These are phyloP conservation scores for Porites rus DNA, from an alignment of 92 coral and sea anemone genomes.

Conservation along the genomic window DNA sequence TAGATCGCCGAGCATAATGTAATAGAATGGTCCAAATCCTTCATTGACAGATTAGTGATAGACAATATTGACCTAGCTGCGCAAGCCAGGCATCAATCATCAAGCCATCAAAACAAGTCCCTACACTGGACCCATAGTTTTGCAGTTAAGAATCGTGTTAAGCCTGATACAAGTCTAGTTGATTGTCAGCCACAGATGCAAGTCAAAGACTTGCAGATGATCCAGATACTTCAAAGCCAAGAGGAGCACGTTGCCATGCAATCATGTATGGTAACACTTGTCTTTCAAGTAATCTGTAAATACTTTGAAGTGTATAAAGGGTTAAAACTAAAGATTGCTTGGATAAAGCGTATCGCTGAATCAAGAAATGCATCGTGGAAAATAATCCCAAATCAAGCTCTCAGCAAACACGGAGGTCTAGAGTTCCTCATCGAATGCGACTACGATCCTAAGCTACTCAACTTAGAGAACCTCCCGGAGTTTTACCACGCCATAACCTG, in stretches of 20 bases:
- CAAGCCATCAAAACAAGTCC: conserved; percentile 17
- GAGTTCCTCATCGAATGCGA: too few relatives aligned
- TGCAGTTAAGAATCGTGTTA: conserved; percentile 25
- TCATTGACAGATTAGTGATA: conserved; percentile 8
- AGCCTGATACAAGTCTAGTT: conserved; percentile 1
- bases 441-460: too few relatives aligned
- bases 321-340: background rate
- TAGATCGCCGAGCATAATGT: too few relatives aligned
- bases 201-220: conserved; percentile 24
- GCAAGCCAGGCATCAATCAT: conserved; percentile 41
- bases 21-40: background rate
- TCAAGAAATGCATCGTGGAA: too few relatives aligned
- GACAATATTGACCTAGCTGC: conserved; percentile 34
- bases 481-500: too few relatives aligned
- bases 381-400: too few relatives aligned
- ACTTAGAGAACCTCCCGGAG: too few relatives aligned
- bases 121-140: conserved; percentile 45
- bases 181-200: conserved; percentile 25
- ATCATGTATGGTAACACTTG: conserved; percentile 21
- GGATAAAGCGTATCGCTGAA: too few relatives aligned
- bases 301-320: conserved; percentile 11
- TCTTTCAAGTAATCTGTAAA: conserved; percentile 7
- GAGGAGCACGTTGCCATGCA: conserved; percentile 10
- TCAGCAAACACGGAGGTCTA: too few relatives aligned
- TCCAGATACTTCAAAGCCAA: background rate